Conservation (phyloP, 2,113 vertebrate species). For the Callocephalon fimbriatum region DNA sequence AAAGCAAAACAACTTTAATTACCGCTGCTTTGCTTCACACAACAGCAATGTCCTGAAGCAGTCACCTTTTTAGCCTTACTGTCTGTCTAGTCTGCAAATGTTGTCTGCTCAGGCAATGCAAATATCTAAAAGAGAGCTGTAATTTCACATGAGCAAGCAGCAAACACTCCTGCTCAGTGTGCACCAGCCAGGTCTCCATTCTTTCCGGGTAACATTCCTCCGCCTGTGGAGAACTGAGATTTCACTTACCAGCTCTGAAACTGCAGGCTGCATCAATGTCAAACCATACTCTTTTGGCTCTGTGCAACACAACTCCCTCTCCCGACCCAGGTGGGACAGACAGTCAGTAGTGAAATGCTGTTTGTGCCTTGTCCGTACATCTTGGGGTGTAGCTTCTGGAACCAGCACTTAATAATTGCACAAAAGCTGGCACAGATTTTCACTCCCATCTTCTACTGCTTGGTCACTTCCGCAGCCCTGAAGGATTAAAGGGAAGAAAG, state of each 20-base stretch:
- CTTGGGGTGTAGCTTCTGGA: neutral
- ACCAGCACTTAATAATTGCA: neutral
- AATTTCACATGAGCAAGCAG: neutral
- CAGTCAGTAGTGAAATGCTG: neutral
- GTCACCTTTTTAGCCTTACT: neutral
- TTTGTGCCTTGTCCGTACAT: neutral
- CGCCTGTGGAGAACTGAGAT: neutral
- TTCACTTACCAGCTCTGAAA: neutral
- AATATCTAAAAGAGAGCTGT: neutral
- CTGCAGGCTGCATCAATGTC: neutral
- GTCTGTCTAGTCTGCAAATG: neutral
- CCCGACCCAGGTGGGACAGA: neutral
- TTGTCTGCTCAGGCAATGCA: neutral
- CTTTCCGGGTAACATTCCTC: neutral
- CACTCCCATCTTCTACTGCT: neutral
- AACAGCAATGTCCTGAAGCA: neutral
- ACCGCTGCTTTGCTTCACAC: neutral
- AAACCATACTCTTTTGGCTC: neutral
- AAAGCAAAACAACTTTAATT: slow-evolving; percentile 37
- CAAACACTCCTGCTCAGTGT: fast-evolving
- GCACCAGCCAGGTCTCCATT: neutral
- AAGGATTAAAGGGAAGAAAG: neutral
- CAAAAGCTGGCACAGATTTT: neutral
- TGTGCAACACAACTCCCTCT: neutral
- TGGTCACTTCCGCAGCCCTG: neutral